phyloP scores from a whole-genome alignment of 2,113 vertebrate genomes.

The Excalfactoria chinensis region DNA sequence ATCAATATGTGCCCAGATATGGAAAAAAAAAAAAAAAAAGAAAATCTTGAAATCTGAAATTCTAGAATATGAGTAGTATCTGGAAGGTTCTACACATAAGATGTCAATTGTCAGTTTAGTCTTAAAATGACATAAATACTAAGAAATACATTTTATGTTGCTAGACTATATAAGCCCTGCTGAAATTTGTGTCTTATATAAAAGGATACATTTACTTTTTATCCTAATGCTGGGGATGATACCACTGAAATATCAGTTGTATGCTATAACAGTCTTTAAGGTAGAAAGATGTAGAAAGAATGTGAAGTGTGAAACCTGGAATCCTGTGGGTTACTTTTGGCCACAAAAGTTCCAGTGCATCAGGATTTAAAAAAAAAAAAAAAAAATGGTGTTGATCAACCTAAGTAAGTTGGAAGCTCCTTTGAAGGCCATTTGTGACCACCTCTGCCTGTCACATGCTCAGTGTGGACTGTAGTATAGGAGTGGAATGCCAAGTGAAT shows the following conservation, averaged over 20 bases:
- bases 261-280: background rate
- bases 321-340: background rate
- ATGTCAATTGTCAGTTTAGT: background rate
- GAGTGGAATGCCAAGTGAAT: background rate
- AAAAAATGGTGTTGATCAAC: background rate
- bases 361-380: background rate
- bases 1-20: background rate
- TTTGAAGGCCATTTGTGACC: background rate
- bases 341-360: background rate
- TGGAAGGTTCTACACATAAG: background rate
- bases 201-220: background rate
- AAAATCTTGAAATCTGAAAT: background rate
- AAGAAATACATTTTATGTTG: background rate
- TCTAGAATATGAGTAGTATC: background rate
- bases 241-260: background rate
- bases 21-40: background rate
- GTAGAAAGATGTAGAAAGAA: background rate
- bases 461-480: background rate
- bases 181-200: background rate
- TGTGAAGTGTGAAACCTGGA: background rate
- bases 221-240: background rate
- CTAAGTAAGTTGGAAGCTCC: background rate
- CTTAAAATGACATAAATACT: background rate
- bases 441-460: fast-evolving
- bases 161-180: background rate